phyloP scores from a whole-genome alignment of 2,113 vertebrate genomes.

The Glareola pratincola region DNA sequence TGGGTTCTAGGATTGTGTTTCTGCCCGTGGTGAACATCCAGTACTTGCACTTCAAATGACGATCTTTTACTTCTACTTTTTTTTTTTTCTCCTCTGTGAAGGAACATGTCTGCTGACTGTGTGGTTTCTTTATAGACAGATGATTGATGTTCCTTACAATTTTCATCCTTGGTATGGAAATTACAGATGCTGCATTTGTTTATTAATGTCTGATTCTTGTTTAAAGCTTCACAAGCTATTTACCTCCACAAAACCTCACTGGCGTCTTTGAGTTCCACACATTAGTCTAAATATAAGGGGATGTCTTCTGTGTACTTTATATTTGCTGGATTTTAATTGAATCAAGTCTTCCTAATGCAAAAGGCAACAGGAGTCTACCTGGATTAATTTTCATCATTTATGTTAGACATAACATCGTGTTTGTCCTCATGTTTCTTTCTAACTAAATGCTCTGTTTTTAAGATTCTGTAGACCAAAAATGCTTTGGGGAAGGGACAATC shows the following conservation, averaged over 20 bases:
- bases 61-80: not conserved
- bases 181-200: not conserved
- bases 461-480: not conserved
- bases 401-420: not conserved
- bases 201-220: not conserved
- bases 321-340: not conserved
- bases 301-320: not conserved
- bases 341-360: not conserved
- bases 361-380: not conserved
- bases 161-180: not conserved
- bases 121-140: not conserved
- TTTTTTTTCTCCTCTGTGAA: not conserved
- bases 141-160: not conserved
- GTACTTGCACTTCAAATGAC: not conserved
- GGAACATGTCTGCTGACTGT: not conserved
- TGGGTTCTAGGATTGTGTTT: not conserved
- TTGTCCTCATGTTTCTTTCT: not conserved
- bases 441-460: not conserved
- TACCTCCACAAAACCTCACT: not conserved
- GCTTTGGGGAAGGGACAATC: not conserved
- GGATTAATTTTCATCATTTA: not conserved
- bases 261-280: not conserved
- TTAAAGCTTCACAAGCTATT: not conserved
- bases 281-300: not conserved
- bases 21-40: not conserved